A percentile compares a stretch with the other conserved stretches of the same genome.
Evolutionary conservation across 2,797 vertebrate species (phyloP).

Genomic region (Choloepus didactylus): DNA sequence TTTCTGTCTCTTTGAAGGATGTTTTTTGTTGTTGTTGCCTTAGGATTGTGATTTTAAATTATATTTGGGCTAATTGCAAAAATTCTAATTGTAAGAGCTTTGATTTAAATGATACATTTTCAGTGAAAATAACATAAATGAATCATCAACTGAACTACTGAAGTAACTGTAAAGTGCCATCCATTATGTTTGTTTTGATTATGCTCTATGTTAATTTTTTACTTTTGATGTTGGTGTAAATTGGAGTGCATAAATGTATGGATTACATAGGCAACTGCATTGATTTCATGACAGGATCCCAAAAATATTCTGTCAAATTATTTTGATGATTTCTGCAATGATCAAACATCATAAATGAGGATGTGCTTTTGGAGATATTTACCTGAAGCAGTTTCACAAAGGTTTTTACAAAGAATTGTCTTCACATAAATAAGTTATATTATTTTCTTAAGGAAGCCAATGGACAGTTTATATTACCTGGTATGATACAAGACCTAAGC

Average conservation of each 20-base stretch:
- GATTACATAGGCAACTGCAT: neutral
- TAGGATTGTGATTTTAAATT: slow-evolving; percentile 82
- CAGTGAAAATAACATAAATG: slow-evolving; percentile 82
- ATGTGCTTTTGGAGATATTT: slow-evolving; percentile 25
- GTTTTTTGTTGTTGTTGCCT: slow-evolving; percentile 74
- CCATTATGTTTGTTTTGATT: slow-evolving; percentile 3
- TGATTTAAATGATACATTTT: slow-evolving; percentile 83
- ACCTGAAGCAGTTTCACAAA: slow-evolving; percentile 44
- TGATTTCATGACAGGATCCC: neutral
- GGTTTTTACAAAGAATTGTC: slow-evolving; percentile 54
- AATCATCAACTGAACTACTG: slow-evolving; percentile 79
- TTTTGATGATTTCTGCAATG: slow-evolving; percentile 32
- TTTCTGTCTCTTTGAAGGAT: slow-evolving; percentile 78
- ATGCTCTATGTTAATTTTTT: neutral
- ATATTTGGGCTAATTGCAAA: slow-evolving; percentile 68
- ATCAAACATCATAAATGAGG: slow-evolving; percentile 4
- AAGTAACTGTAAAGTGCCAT: slow-evolving; percentile 55
- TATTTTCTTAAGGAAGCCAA: slow-evolving; percentile 65
- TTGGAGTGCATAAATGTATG: neutral
- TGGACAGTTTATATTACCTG: neutral
- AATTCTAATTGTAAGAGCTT: slow-evolving; percentile 80
- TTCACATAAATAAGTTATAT: slow-evolving; percentile 57
- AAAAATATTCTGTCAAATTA: slow-evolving; percentile 54
- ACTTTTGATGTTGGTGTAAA: slow-evolving; percentile 4
- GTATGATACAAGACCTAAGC: slow-evolving; percentile 41